Percentiles rank a stretch among this genome's conserved stretches.
Conservation (phyloP, 2,113 vertebrate species). For the Hucho hucho region DNA sequence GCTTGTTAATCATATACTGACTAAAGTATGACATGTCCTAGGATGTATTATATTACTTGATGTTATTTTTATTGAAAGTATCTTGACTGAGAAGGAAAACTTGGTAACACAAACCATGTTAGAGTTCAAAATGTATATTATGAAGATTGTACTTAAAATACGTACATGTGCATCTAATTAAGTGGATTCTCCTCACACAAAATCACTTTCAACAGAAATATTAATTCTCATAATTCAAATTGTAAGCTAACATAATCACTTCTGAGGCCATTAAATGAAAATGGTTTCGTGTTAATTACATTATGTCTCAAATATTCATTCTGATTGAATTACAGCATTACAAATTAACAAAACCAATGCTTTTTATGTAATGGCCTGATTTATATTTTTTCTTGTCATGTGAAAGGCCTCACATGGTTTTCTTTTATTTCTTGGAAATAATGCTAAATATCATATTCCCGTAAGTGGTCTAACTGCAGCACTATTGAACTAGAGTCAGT, state of each 20-base stretch:
- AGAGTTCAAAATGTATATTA: no score
- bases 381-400: background rate
- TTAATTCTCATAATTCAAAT: background rate
- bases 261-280: conserved; percentile 79
- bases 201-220: conserved; percentile 7
- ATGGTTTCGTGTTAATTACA: conserved; percentile 86
- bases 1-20: background rate
- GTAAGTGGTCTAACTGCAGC: no score
- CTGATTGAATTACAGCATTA: conserved; percentile 81
- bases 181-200: background rate
- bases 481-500: background rate
- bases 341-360: conserved; percentile 64
- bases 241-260: conserved; percentile 2
- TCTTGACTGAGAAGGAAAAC: background rate
- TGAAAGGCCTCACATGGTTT: background rate
- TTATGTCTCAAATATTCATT: conserved; percentile 76
- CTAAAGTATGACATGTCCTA: background rate
- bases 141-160: no score
- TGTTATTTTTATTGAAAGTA: no score
- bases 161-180: background rate
- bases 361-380: conserved; percentile 52
- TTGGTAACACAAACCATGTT: background rate
- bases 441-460: no score
- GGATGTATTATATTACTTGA: no score
- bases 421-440: background rate